Conservation (phyloP, 2,797 vertebrate species). For the Cyclopterus lumpus region DNA sequence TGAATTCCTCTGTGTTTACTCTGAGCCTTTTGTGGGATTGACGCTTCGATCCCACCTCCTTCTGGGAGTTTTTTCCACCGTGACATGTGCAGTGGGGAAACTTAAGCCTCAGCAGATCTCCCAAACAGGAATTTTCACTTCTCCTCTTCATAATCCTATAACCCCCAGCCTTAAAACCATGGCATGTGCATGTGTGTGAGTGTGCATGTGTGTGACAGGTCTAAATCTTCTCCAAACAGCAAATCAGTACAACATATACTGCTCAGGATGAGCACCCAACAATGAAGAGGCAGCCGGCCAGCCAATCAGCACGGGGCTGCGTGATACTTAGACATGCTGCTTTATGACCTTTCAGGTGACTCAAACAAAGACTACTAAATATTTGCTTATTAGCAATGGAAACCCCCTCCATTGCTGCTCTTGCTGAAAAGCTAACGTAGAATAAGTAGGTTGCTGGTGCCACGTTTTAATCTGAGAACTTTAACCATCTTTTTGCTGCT, state of each 20-base stretch:
- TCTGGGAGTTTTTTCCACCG: constrained; percentile 74
- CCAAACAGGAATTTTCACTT: constrained; percentile 87
- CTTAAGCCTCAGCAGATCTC: constrained; percentile 79
- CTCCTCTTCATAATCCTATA: constrained; percentile 76
- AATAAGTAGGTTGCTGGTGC: constrained; percentile 28
- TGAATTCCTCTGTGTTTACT: constrained; percentile 77
- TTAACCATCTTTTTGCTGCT: constrained; percentile 19
- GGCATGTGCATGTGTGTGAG: constrained; percentile 38
- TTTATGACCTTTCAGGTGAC: constrained; percentile 71
- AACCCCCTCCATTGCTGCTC: constrained; percentile 33
- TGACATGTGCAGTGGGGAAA: constrained; percentile 75
- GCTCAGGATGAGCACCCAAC: constrained; percentile 66
- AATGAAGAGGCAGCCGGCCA: constrained; percentile 58
- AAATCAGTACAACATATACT: constrained; percentile 69
- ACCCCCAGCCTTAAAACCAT: constrained; percentile 78
- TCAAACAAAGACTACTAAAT: constrained; percentile 73
- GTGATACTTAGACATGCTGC: constrained; percentile 68
- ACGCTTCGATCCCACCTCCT: constrained; percentile 71
- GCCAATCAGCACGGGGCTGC: constrained; percentile 69
- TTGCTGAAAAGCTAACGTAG: constrained; percentile 43
- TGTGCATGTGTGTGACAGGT: constrained; percentile 82
- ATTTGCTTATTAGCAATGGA: constrained; percentile 71
- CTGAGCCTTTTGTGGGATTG: constrained; percentile 71
- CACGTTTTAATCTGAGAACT: constrained; percentile 41
- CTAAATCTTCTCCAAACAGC: constrained; percentile 87